Conservation (phyloP, 2,113 vertebrate species). For the Corythornis madagascariensis region DNA sequence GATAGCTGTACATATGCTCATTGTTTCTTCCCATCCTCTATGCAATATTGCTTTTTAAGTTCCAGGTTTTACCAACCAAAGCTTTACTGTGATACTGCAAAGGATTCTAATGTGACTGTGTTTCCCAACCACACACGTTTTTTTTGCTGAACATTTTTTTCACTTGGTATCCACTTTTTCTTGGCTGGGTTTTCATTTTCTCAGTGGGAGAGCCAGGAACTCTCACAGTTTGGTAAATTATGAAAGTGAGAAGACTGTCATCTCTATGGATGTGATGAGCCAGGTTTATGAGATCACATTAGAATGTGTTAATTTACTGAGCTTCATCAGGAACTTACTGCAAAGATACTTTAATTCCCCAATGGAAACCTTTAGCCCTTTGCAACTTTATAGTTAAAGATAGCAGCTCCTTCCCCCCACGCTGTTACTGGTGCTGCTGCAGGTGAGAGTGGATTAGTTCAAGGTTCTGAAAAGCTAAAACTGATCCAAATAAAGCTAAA, state of each 20-base stretch:
- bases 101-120: not conserved
- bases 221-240: conserved; percentile 4
- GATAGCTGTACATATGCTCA: not conserved
- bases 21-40: not conserved
- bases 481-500: not conserved
- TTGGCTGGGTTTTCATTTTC: not conserved
- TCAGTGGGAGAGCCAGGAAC: not conserved
- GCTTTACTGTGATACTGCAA: not conserved
- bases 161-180: not conserved
- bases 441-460: not conserved
- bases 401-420: not conserved
- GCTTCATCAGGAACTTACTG: not conserved
- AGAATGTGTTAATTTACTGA: not conserved
- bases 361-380: not conserved
- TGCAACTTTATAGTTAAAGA: not conserved
- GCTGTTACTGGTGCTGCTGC: not conserved
- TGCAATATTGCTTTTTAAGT: not conserved
- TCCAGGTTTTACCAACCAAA: not conserved
- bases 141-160: not conserved
- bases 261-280: not conserved
- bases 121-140: not conserved
- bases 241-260: not conserved
- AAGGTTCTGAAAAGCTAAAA: not conserved
- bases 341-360: not conserved
- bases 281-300: not conserved